Conservation (phyloP, 1,140 invertebrate genomes). For the Papilio glaucus region DNA sequence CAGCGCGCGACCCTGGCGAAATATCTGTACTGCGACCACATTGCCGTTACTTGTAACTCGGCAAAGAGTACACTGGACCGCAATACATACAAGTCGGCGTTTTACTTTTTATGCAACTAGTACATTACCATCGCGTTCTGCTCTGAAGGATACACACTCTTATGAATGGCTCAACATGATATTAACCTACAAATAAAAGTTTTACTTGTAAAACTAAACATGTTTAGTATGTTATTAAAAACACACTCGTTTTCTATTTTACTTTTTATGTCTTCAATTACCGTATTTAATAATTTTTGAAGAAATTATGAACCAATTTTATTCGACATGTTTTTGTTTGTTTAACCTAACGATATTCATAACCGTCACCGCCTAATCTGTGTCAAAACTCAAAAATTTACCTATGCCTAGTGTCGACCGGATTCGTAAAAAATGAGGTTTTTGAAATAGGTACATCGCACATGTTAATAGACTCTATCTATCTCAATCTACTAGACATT, state of each 20-base stretch:
- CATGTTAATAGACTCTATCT: too few species aligned
- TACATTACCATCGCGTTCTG: conserved; percentile 3
- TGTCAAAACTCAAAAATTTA: background rate
- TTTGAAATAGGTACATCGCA: too few species aligned
- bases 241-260: background rate
- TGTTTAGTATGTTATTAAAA: background rate
- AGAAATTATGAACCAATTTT: background rate
- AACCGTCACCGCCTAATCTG: background rate
- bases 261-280: background rate
- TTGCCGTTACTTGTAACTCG: conserved; percentile 12
- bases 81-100: background rate
- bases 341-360: background rate
- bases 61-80: conserved; percentile 4
- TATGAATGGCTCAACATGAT: conserved; percentile 1
- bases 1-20: conserved; percentile 4
- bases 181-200: background rate
- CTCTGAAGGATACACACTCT: background rate
- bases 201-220: background rate
- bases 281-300: background rate
- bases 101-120: conserved; percentile 24
- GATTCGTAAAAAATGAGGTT: too few species aligned
- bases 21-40: conserved; percentile 8
- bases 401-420: too few species aligned
- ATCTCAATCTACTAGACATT: too few species aligned
- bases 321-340: background rate